Evolutionary conservation across 2,797 vertebrate species (phyloP), one percentile per base, ranked within the genome.

Genomic region (Pelodytes ibericus): DNA sequence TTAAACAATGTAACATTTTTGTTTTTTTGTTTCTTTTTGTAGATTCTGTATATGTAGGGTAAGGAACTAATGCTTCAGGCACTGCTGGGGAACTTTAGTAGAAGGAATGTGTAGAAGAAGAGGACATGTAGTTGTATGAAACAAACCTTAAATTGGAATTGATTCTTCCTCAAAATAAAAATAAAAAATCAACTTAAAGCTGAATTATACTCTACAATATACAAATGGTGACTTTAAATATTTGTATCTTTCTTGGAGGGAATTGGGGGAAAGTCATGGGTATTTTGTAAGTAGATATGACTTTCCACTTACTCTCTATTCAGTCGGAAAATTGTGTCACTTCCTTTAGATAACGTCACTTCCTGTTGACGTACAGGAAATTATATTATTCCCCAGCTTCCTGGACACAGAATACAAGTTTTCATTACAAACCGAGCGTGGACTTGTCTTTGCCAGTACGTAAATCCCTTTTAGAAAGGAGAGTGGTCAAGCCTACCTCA

Each of bases 1-100:
- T 90, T 91, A 89, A 88, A 92, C 87, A 90, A 91, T 94, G 90
- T 92, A 90, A 89, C 86, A 90, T 91, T 92, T 24, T 85, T n/a
- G n/a, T n/a, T n/a, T n/a, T n/a, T n/a, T n/a, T n/a, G n/a, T n/a
- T n/a, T 92, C 91, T 89, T 90, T 86, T 66, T 26, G 26, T 76
- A 49, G n/a, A 29, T 64, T 58, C 15, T 65, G 68, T 41, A 47
- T 33, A 77, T 2, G 11, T 77, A n/a, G 27, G 51, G 60, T 16
- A 41, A 26, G 36, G 31, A 56, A 51, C 20, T n/a, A 65, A 65
- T 47, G 36, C 68, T 36, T 58, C 22, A 36, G 66, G 49, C 33
- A 39, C 41, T 33, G 53, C 29, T 57, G 57, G 82, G 79, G 75
- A 79, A 78, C 73, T 73, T 44, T 44, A 44, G 10, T 44, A 44